Conservation (phyloP, 2,797 vertebrate species). For the Thaleichthys pacificus region DNA sequence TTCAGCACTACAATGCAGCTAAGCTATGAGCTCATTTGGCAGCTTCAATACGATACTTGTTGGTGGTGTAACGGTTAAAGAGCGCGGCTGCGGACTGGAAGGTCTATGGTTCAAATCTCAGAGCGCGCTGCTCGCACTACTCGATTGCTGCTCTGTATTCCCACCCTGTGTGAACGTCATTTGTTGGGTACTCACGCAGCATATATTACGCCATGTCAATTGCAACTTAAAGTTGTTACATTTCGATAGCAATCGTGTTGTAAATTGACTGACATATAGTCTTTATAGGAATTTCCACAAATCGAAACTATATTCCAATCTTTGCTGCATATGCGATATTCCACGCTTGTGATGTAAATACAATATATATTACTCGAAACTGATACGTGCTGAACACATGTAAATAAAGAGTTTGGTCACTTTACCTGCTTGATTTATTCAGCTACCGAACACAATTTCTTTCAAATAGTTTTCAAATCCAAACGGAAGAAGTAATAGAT, state of each 20-base stretch:
- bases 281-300: background rate
- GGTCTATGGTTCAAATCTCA: background rate
- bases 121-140: background rate
- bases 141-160: background rate
- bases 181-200: background rate
- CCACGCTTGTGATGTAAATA: too few relatives aligned
- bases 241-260: background rate
- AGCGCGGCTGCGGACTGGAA: background rate
- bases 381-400: too few relatives aligned
- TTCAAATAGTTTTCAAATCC: constrained; percentile 3
- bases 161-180: background rate
- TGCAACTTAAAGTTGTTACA: background rate
- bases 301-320: too few relatives aligned
- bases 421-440: too few relatives aligned
- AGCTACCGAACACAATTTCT: background rate
- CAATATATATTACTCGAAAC: too few relatives aligned
- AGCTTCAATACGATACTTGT: background rate
- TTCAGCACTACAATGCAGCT: background rate
- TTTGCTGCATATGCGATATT: too few relatives aligned
- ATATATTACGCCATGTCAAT: background rate
- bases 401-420: too few relatives aligned
- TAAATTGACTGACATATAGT: background rate
- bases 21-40: background rate
- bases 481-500: constrained; percentile 33
- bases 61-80: background rate